Percentiles rank a stretch among this genome's conserved stretches.
phyloP scores from a whole-genome alignment of 2,888 invertebrate genomes.

The Megastigmus dorsalis region DNA sequence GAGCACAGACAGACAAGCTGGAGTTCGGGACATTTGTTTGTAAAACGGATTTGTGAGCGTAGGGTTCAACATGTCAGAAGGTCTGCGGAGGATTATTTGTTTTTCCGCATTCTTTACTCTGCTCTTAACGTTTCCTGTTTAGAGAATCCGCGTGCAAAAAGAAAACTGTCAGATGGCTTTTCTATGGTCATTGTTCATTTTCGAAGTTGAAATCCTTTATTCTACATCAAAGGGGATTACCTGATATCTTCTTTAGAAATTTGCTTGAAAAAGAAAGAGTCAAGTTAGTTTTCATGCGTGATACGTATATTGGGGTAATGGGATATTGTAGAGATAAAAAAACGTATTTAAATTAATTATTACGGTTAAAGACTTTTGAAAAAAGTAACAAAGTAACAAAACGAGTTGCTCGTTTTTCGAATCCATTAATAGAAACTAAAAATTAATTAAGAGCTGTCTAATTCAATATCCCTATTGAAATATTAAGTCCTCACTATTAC shows the following conservation, averaged over 20 bases:
- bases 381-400: no score
- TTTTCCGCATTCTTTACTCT: slow-evolving; percentile 4
- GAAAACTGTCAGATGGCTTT: slow-evolving; percentile 15
- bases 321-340: no score
- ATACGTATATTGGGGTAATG: no score
- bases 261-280: neutral
- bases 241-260: neutral
- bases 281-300: no score
- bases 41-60: slow-evolving; percentile 18
- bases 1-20: neutral
- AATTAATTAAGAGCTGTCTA: no score
- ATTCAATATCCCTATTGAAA: no score
- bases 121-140: slow-evolving; percentile 31
- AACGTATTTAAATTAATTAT: neutral
- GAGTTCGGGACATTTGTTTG: slow-evolving; percentile 22
- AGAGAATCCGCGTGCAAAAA: slow-evolving; percentile 21
- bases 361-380: neutral
- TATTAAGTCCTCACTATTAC: no score
- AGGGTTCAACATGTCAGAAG: slow-evolving; percentile 10
- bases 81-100: slow-evolving; percentile 1
- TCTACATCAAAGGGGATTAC: slow-evolving; percentile 16
- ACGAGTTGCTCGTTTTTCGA: no score
- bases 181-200: slow-evolving; percentile 14
- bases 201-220: slow-evolving; percentile 11
- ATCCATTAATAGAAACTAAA: no score